Conservation (phyloP, 2,797 vertebrate genomes). For the Tragopan temminckii region DNA sequence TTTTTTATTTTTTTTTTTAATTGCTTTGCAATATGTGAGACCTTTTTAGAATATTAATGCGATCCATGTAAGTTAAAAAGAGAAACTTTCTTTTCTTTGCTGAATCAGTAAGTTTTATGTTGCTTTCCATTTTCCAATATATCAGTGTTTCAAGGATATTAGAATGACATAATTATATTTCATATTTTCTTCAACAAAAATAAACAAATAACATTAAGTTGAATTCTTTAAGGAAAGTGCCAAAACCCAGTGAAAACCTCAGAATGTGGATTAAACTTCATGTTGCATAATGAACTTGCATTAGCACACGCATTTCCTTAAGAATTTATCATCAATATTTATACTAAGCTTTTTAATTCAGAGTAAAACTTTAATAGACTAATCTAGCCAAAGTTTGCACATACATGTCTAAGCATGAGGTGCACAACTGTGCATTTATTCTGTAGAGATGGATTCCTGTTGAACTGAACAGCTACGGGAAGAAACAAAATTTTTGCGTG, state of each 20-base stretch:
- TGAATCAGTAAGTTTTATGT: neutral
- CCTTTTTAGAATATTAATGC: neutral
- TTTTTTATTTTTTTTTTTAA: neutral
- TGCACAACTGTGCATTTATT: neutral
- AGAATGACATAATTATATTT: neutral
- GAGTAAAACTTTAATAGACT: neutral
- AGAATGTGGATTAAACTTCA: neutral
- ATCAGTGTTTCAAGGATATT: neutral
- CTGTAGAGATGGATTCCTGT: neutral
- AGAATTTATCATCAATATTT: neutral
- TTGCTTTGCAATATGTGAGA: neutral
- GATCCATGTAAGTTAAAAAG: neutral
- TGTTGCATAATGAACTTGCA: neutral
- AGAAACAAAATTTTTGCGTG: neutral
- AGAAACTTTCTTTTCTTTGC: neutral
- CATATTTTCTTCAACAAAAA: neutral
- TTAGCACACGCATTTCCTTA: neutral
- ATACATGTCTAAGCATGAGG: neutral
- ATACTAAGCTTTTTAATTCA: neutral
- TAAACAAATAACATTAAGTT: neutral
- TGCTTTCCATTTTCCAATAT: neutral
- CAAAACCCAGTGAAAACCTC: neutral
- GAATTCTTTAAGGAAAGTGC: neutral
- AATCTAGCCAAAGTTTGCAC: neutral
- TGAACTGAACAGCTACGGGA: accelerated